Base-by-base conservation (phyloP, 2,113 vertebrate species). In the Potamarius usumacintae region DNA sequence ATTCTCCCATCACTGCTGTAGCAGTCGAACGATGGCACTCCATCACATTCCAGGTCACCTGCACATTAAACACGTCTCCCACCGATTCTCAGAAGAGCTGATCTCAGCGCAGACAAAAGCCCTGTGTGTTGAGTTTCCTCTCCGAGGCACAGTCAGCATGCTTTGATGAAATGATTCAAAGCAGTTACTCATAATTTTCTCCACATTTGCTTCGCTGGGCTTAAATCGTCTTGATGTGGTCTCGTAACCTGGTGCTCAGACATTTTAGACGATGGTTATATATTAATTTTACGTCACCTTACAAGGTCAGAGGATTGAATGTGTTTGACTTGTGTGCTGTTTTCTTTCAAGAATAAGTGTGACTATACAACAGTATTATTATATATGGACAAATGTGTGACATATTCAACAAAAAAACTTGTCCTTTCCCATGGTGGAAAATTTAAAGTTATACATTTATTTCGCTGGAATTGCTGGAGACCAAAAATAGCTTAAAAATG, bases 161-260 rank as follows among this genome's bases (percentile, higher is more conserved):
- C 71, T 87, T 82, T 88, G 82, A 82, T 55, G 58, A 55, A 90
- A 30, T 63, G 69, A 84, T 74, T 86, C 89, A 90, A 88, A 72
- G 76, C 27, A 50, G 55, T 86, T 85, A 82, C 82, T 88, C 63
- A 87, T 83, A 83, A 87, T 87, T 63, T 63, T 78, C 85, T 72
- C 85, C 77, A 83, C 57, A 62, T 89, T 85, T 67, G 55, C 84
- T 87, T 77, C 78, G 82, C 74, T 27, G 65, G 42, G 53, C 50
- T 86, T 86, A 53, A 65, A n/a, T 63, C 27, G 7, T 62, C 77
- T 82, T 87, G 85, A 88, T 90, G 87, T 89, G 87, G 89, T 86
- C 87, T 84, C 80, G 65, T 82, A 67, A 86, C 58, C 57, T 58
- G 76, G 25, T 22, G 78, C 57, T 50, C 53, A 62, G 52, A 57